Base-by-base conservation (phyloP, 2,888 invertebrate genomes). In the Syritta pipiens region DNA sequence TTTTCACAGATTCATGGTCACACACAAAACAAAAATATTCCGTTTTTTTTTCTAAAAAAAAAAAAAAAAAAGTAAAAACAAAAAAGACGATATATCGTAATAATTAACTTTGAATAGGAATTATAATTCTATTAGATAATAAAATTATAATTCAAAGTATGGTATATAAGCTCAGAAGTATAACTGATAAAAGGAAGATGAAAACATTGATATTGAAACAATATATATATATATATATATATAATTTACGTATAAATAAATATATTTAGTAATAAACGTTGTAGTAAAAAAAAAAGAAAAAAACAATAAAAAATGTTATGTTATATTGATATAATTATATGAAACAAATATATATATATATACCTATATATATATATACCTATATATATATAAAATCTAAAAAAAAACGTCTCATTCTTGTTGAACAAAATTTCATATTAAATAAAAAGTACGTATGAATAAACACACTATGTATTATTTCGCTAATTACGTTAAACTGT, bases 201-300 rank as follows among this genome's bases (percentile, higher is more conserved):
- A 53, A 62, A 44, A 68, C 42, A 62, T 51, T 59, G 60, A 67
- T 67, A 79, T 48, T 72, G 67, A 72, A 77, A 65, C 37, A 53
- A 49, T 17, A 7, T 7, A 35, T 20, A 60, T 46, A 62, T 42
- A 65, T 37, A 75, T 62, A 76, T 40, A 77, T 37, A 77, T 57
- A 79, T 42, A 72, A 68, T 55, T 48, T 42, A 60, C 55, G 37
- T 67, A 72, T 77, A 77, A 59, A 63, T 71, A 83, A 81, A 84
- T 81, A 84, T 84, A 84, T 83, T 81, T 85, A 84, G 83, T 83
- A 84, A 83, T 83, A 82, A 82, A 84, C 81, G 81, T 86, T 84
- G 86, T 86, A 86, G 86, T 84, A 85, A 84, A 83, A 83, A 83
- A 84, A 81, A 49, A 55, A 75, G 42, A 32, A 37, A 59, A 30